phyloP scores from a whole-genome alignment of 2,797 vertebrate species.

The Sebastes diaconus region DNA sequence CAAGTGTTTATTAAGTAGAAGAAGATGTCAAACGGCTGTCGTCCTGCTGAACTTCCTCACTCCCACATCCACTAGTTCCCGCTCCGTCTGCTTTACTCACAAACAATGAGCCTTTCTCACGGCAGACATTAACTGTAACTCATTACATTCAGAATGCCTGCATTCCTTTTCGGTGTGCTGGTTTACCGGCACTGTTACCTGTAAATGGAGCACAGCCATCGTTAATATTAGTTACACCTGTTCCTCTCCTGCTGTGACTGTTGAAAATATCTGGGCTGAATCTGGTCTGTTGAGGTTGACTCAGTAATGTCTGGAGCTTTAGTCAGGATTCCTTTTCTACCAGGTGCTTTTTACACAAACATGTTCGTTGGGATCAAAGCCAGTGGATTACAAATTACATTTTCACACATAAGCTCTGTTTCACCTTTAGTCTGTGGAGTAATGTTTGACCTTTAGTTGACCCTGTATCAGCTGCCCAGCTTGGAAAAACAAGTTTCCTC shows the following conservation, averaged over 20 bases:
- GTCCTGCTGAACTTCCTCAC: slow-evolving; percentile 27
- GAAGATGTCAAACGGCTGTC: slow-evolving; percentile 23
- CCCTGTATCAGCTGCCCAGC: too few species aligned
- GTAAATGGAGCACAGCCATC: slow-evolving; percentile 10
- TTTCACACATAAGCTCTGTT: neutral
- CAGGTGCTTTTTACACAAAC: neutral
- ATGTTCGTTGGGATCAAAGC: slow-evolving; percentile 1
- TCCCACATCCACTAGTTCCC: neutral
- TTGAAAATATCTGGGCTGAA: neutral
- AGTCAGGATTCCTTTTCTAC: neutral
- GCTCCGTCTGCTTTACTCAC: neutral
- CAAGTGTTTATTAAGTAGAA: slow-evolving; percentile 36
- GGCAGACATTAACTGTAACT: slow-evolving; percentile 5
- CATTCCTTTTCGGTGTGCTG: slow-evolving; percentile 36
- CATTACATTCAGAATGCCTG: slow-evolving; percentile 15
- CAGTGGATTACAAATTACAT: neutral
- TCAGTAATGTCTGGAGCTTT: neutral
- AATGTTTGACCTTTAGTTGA: neutral
- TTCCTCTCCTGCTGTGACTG: slow-evolving; percentile 7
- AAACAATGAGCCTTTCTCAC: slow-evolving; percentile 17
- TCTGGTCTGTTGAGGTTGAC: neutral
- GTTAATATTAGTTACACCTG: slow-evolving; percentile 33
- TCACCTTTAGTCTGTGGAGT: neutral
- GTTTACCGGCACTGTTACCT: slow-evolving; percentile 25
- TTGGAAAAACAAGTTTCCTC: too few species aligned